phyloP scores from a whole-genome alignment of 2,888 invertebrate species.

The Tenodera sinensis region DNA sequence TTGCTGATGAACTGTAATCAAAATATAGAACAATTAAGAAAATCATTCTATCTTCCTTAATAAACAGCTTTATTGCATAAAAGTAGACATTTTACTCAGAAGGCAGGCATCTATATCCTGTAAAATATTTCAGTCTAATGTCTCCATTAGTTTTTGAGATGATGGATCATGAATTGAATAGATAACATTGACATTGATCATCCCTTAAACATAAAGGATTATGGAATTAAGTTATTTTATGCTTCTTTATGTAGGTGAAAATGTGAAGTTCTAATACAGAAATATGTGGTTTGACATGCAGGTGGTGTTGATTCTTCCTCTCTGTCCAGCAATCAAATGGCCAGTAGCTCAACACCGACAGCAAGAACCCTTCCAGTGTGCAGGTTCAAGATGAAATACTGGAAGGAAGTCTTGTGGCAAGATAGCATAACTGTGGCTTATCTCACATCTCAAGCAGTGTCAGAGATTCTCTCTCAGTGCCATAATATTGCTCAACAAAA shows the following conservation, averaged over 20 bases:
- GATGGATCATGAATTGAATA: too few species aligned
- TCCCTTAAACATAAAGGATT: too few species aligned
- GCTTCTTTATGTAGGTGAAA: neutral
- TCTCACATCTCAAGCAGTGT: conserved; percentile 22
- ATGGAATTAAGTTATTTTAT: too few species aligned
- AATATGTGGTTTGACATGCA: neutral
- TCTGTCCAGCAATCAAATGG: neutral
- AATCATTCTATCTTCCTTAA: too few species aligned
- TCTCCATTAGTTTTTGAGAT: too few species aligned
- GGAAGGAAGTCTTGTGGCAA: conserved; percentile 22
- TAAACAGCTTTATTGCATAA: too few species aligned
- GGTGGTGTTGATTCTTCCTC: conserved; percentile 2
- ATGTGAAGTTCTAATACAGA: neutral
- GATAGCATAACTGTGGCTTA: conserved; percentile 23
- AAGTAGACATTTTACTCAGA: too few species aligned
- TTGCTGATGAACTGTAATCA: too few species aligned
- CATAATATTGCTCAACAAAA: conserved; percentile 18
- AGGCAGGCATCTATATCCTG: too few species aligned
- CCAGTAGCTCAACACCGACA: neutral
- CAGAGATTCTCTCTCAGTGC: conserved; percentile 19
- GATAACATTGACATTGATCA: too few species aligned
- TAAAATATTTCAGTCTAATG: too few species aligned
- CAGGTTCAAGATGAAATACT: conserved; percentile 11
- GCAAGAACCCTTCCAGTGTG: neutral
- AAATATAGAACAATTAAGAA: too few species aligned